These are phyloP conservation scores for Neodon shergylaensis DNA, from an alignment of 2,113 vertebrate species.

Conservation along the genomic window DNA sequence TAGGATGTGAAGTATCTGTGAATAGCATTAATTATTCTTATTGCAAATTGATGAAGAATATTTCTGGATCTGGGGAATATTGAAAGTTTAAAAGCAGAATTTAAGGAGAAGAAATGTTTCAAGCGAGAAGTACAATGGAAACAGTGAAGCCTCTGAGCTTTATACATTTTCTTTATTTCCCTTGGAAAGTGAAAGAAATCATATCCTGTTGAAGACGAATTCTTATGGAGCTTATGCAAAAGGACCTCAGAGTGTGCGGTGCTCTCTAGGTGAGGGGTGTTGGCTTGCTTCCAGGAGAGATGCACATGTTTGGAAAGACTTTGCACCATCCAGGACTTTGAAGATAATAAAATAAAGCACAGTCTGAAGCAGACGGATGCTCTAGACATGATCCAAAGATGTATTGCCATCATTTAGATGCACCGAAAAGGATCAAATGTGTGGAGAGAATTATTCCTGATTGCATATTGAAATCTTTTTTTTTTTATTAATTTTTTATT, in stretches of 20 bases:
- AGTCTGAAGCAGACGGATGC: slow-evolving; percentile 24
- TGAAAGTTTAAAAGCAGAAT: slow-evolving; percentile 42
- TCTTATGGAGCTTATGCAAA: neutral
- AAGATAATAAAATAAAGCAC: slow-evolving; percentile 67
- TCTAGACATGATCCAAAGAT: slow-evolving; percentile 54
- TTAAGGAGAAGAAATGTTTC: slow-evolving; percentile 11
- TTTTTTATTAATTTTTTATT: too few relatives aligned
- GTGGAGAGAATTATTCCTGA: slow-evolving; percentile 71
- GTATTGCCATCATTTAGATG: slow-evolving; percentile 65
- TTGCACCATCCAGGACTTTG: slow-evolving; percentile 46
- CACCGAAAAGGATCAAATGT: slow-evolving; percentile 60
- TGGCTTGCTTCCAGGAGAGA: neutral
- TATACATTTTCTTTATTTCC: slow-evolving; percentile 2
- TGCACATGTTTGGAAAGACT: neutral
- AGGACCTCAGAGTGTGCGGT: neutral
- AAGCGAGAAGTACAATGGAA: neutral
- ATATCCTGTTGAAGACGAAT: neutral
- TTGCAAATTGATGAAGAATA: neutral
- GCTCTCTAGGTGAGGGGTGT: neutral
- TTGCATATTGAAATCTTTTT: slow-evolving; percentile 61
- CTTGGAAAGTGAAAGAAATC: neutral
- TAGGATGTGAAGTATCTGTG: neutral
- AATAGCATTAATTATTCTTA: neutral
- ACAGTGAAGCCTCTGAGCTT: neutral
- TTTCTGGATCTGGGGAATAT: neutral